Evolutionary conservation across 1,140 invertebrate genomes (phyloP).

Genomic region (Geopemphigus sp.): DNA sequence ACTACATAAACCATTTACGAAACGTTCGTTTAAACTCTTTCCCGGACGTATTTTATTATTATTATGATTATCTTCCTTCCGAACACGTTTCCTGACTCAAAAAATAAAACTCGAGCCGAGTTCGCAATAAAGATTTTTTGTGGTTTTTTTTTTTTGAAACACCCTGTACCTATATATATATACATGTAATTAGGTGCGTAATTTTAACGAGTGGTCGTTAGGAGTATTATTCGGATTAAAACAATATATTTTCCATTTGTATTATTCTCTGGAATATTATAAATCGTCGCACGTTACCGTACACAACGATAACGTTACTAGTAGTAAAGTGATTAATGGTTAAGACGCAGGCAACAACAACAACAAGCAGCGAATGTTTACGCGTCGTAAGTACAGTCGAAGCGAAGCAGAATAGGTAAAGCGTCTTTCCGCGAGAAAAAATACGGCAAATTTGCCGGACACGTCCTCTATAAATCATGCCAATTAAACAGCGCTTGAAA

Average conservation of each 20-base stretch:
- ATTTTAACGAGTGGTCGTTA: constrained; percentile 8
- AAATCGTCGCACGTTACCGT: constrained; percentile 10
- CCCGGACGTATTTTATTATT: constrained; percentile 17
- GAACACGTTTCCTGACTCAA: not conserved
- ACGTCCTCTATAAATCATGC: not conserved
- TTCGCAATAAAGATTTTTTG: no score
- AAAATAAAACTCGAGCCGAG: not conserved
- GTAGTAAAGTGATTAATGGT: not conserved
- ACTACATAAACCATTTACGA: constrained; percentile 19
- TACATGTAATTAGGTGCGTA: not conserved
- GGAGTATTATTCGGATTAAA: constrained; percentile 9
- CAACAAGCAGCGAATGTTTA: constrained; percentile 10
- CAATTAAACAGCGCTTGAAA: constrained; percentile 22
- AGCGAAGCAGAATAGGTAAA: constrained; percentile 28
- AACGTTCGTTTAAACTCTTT: constrained; percentile 8
- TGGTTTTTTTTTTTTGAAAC: constrained; percentile 1
- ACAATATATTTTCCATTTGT: constrained; percentile 22
- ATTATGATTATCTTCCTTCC: constrained; percentile 4
- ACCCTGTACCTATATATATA: constrained; percentile 26
- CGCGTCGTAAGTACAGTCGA: not conserved
- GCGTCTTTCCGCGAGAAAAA: not conserved
- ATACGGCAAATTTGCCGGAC: not conserved
- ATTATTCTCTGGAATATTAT: constrained; percentile 38
- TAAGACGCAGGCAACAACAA: constrained; percentile 16
- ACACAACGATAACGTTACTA: not conserved